A percentile compares a stretch with the other conserved stretches of the same genome.
phyloP scores from a whole-genome alignment of 2,888 invertebrate species.

The Eledone cirrhosa region DNA sequence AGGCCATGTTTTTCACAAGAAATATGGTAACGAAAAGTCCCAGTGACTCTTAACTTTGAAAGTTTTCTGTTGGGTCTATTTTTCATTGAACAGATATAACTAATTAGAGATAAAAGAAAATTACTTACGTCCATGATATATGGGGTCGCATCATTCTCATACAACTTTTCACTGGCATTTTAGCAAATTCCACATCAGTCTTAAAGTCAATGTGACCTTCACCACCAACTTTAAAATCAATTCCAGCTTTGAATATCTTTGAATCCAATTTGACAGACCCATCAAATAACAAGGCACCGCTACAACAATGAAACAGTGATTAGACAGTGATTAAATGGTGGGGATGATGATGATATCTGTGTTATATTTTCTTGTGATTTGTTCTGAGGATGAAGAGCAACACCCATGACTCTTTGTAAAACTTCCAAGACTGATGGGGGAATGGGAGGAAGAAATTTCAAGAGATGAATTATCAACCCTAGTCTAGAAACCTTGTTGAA shows the following conservation, averaged over 20 bases:
- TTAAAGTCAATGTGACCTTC: conserved; percentile 76
- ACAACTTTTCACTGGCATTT: conserved; percentile 77
- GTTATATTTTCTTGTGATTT: too few species aligned
- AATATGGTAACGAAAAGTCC: too few species aligned
- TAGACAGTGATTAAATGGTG: too few species aligned
- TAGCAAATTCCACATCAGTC: conserved; percentile 81
- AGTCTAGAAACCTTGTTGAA: too few species aligned
- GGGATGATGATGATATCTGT: too few species aligned
- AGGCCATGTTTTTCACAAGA: neutral
- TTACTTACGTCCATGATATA: conserved; percentile 72
- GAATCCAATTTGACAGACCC: conserved; percentile 75
- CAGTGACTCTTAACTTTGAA: too few species aligned
- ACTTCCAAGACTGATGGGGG: too few species aligned
- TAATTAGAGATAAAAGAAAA: conserved; percentile 32
- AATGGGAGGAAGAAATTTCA: too few species aligned
- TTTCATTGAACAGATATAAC: conserved; percentile 37
- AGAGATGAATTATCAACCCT: too few species aligned
- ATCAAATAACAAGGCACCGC: conserved; percentile 76
- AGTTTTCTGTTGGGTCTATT: too few species aligned
- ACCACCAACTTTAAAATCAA: conserved; percentile 75
- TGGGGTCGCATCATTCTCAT: conserved; percentile 80
- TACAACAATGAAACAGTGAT: conserved; percentile 55
- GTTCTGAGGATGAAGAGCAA: too few species aligned
- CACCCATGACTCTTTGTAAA: too few species aligned
- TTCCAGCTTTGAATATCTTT: conserved; percentile 74